Evolutionary conservation across 2,113 vertebrate genomes (phyloP).

Genomic region (Plectropomus leopardus): DNA sequence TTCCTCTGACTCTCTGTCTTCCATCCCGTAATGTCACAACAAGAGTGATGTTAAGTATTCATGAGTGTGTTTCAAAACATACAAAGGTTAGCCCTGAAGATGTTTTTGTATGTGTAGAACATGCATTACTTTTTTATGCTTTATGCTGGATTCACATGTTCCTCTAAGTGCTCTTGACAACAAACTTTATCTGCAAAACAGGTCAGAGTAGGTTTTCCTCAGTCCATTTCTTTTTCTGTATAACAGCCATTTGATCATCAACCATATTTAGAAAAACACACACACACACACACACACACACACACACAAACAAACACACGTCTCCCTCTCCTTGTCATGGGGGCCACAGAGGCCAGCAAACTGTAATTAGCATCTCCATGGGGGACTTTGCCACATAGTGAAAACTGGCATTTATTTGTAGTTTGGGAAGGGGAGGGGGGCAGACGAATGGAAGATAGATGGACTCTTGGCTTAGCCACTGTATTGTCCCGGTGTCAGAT

Average conservation of each 20-base stretch:
- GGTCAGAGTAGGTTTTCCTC: neutral
- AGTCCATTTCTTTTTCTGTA: neutral
- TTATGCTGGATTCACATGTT: neutral
- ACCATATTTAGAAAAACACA: neutral
- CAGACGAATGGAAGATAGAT: neutral
- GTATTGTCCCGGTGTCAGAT: slow-evolving; percentile 5
- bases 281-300: neutral
- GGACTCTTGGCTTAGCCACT: slow-evolving; percentile 1
- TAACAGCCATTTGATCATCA: neutral
- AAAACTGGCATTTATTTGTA: slow-evolving; percentile 32
- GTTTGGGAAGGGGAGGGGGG: neutral
- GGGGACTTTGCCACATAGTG: slow-evolving; percentile 18
- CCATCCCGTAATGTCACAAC: neutral
- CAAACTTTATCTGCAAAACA: neutral
- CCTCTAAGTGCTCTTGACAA: neutral
- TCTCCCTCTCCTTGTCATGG: neutral
- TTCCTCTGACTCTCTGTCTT: neutral
- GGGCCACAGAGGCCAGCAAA: neutral
- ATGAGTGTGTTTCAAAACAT: neutral
- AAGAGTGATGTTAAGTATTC: slow-evolving; percentile 4
- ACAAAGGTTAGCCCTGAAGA: neutral
- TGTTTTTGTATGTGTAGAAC: neutral
- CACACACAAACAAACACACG: too few species aligned
- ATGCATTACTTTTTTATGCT: neutral
- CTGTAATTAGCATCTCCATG: slow-evolving; percentile 62